A percentile compares a stretch with the other conserved stretches of the same genome.
phyloP scores from a whole-genome alignment of 1,140 invertebrate species.

The Drosophila murphyi region DNA sequence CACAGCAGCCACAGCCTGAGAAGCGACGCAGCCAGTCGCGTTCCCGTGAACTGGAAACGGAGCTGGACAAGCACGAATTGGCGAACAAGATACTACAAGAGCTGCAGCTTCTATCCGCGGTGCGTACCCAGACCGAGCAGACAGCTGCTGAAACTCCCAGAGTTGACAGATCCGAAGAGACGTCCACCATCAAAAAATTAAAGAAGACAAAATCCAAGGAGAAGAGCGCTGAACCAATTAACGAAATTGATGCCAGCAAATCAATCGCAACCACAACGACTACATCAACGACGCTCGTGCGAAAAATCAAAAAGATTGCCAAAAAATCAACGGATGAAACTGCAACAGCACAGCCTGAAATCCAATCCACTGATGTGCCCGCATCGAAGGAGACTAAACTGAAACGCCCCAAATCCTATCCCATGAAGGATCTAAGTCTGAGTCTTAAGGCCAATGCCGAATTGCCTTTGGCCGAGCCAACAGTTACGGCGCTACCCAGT shows the following conservation, averaged over 20 bases:
- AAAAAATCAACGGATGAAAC: constrained; percentile 63
- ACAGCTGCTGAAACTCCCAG: background rate
- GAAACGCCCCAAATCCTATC: constrained; percentile 86
- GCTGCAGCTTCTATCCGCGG: constrained; percentile 70
- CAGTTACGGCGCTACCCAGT: constrained; percentile 8
- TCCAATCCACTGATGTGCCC: constrained; percentile 11
- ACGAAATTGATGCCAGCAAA: constrained; percentile 12
- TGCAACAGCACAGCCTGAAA: background rate
- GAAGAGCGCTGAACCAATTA: constrained; percentile 22
- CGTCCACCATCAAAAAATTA: constrained; percentile 78
- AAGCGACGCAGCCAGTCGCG: constrained; percentile 61
- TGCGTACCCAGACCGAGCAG: constrained; percentile 59
- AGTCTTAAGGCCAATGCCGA: constrained; percentile 44
- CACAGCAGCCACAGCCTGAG: constrained; percentile 2
- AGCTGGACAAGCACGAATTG: constrained; percentile 69
- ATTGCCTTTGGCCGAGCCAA: constrained; percentile 11
- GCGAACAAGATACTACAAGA: constrained; percentile 81
- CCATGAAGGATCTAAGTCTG: constrained; percentile 71
- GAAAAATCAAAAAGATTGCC: constrained; percentile 74
- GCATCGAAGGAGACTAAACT: constrained; percentile 86
- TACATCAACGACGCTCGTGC: constrained; percentile 55
- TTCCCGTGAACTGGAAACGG: constrained; percentile 57
- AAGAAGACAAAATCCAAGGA: constrained; percentile 78
- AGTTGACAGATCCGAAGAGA: constrained; percentile 51
- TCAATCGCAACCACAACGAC: constrained; percentile 22